Conservation (phyloP, 2,797 vertebrate species). For the Eulemur albifrons region DNA sequence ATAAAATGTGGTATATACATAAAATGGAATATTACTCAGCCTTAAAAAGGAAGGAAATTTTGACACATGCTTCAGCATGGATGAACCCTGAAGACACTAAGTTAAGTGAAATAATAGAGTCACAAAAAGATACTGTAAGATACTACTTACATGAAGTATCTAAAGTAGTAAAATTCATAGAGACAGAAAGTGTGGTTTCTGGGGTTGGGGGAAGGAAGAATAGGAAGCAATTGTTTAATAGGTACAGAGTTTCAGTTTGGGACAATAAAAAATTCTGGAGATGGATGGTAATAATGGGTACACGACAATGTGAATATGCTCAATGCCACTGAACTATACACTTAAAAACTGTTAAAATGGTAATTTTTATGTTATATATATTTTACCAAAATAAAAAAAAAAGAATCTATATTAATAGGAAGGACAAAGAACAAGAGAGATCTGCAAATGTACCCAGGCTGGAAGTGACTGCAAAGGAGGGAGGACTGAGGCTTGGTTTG, state of each 20-base stretch:
- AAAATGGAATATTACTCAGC: no score
- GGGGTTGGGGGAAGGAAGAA: fast-evolving
- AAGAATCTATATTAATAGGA: background rate
- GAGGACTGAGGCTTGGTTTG: background rate
- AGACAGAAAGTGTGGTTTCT: background rate
- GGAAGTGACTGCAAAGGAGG: background rate
- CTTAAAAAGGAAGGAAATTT: no score
- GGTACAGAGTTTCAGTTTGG: background rate
- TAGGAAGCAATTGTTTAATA: background rate
- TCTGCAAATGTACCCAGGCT: background rate
- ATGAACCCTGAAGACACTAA: no score
- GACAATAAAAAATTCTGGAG: background rate
- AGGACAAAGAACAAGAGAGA: background rate
- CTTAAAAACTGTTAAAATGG: background rate
- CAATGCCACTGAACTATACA: background rate
- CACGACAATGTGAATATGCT: background rate
- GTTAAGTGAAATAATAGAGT: no score
- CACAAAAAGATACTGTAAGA: background rate
- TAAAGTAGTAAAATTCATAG: background rate
- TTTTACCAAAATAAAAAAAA: background rate
- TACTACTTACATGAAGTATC: background rate
- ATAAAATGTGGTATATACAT: no score
- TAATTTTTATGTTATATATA: background rate
- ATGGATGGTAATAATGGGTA: background rate
- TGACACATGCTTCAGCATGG: no score